These are phyloP conservation scores for Zoanthus sociatus DNA, from an alignment of 92 coral and sea anemone species.

Conservation along the genomic window DNA sequence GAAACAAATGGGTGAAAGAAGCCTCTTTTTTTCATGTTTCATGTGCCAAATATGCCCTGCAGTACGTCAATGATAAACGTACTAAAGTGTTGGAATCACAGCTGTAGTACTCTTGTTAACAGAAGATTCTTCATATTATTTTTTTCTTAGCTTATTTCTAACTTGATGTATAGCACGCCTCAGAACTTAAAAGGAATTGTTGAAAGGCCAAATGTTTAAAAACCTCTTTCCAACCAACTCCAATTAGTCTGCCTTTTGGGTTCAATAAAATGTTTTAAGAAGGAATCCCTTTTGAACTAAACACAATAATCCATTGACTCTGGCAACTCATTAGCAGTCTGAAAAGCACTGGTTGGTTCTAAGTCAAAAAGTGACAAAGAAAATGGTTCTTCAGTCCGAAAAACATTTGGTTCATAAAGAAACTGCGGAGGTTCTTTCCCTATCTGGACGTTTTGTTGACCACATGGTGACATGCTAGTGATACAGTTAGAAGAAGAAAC, in stretches of 20 bases:
- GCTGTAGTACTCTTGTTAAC: too few species aligned
- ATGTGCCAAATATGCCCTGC: too few species aligned
- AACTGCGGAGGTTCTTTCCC: slow-evolving; percentile 76
- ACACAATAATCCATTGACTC: slow-evolving; percentile 94
- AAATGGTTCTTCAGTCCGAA: slow-evolving; percentile 76
- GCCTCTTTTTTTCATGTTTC: too few species aligned
- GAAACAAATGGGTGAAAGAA: too few species aligned
- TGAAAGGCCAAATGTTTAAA: neutral
- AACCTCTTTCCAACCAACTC: neutral
- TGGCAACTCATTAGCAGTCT: slow-evolving; percentile 74
- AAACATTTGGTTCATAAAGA: slow-evolving; percentile 73
- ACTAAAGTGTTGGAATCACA: too few species aligned
- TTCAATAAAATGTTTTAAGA: neutral
- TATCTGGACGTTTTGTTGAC: slow-evolving; percentile 51
- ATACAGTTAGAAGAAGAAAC: slow-evolving; percentile 65
- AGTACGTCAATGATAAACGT: too few species aligned
- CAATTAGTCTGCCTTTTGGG: neutral
- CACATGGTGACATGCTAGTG: slow-evolving; percentile 67
- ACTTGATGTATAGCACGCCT: neutral
- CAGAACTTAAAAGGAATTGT: neutral
- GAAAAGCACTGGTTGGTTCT: slow-evolving; percentile 69
- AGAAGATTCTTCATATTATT: too few species aligned
- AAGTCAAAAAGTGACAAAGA: slow-evolving; percentile 84
- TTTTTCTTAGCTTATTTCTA: too few species aligned
- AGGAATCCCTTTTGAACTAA: slow-evolving; percentile 18